These are phyloP conservation scores for Ganaspis sp. DNA, from an alignment of 1,140 invertebrate species.

Conservation along the genomic window DNA sequence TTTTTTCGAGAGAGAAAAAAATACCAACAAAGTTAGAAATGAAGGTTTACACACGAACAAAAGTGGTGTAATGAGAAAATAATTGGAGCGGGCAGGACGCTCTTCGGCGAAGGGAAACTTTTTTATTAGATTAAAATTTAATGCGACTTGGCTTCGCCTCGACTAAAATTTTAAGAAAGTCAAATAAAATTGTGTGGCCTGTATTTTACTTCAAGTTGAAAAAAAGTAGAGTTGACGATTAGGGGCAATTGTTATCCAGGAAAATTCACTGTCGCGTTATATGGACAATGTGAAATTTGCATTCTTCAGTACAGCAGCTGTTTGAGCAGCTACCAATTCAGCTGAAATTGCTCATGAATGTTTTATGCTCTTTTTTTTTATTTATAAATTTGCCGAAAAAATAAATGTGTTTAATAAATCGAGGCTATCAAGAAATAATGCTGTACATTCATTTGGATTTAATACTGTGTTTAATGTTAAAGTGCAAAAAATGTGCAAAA, in stretches of 20 bases:
- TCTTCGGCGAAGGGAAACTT: not conserved
- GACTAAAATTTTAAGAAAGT: not conserved
- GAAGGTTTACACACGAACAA: not conserved
- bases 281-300: too few species aligned
- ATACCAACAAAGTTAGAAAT: slow-evolving; percentile 14
- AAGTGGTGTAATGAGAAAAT: slow-evolving; percentile 14
- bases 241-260: too few species aligned
- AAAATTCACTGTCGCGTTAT: too few species aligned
- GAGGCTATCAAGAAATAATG: not conserved
- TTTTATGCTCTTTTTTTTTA: not conserved
- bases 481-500: not conserved
- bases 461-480: too few species aligned
- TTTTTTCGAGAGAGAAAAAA: not conserved
- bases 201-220: not conserved
- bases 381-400: not conserved
- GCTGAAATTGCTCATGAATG: not conserved
- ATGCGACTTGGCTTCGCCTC: not conserved
- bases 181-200: not conserved
- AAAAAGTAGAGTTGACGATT: not conserved
- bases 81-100: not conserved
- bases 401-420: not conserved
- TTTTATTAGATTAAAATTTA: slow-evolving; percentile 4
- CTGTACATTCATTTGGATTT: not conserved
- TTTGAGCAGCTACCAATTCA: too few species aligned
- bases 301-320: too few species aligned